phyloP scores from a whole-genome alignment of 2,113 vertebrate species.

The Chionis minor region DNA sequence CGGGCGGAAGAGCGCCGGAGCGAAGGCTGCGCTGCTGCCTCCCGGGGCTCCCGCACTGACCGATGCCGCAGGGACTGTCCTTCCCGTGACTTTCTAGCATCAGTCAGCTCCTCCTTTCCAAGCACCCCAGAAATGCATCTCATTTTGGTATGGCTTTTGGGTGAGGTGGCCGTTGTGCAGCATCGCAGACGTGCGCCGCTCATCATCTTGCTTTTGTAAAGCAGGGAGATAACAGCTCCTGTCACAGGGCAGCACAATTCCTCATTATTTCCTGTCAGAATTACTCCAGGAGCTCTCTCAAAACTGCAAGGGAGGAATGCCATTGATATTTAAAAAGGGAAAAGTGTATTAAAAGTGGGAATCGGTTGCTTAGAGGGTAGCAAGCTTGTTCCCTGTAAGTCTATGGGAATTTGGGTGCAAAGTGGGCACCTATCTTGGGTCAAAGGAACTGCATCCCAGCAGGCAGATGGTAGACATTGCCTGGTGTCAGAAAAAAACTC shows the following conservation, averaged over 20 bases:
- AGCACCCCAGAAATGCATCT: background rate
- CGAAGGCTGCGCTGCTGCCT: background rate
- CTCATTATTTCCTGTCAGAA: background rate
- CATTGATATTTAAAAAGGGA: background rate
- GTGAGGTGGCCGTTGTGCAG: rapidly evolving
- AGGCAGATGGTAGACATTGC: rapidly evolving
- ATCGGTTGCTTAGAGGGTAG: too few species aligned
- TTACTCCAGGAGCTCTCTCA: background rate
- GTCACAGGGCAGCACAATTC: background rate
- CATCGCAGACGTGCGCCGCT: too few species aligned
- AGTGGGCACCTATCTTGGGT: background rate
- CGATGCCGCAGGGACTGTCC: rapidly evolving
- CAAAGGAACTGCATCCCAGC: background rate
- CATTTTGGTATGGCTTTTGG: too few species aligned
- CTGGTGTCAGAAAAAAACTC: background rate
- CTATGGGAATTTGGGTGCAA: background rate
- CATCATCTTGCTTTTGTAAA: rapidly evolving
- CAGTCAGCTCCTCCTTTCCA: too few species aligned
- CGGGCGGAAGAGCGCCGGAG: rapidly evolving
- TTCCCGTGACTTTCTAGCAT: rapidly evolving
- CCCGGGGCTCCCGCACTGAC: background rate
- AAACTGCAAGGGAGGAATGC: background rate
- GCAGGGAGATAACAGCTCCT: background rate
- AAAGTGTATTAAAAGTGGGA: background rate
- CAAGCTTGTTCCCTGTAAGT: background rate